Evolutionary conservation across 2,888 invertebrate genomes (phyloP).

Genomic region (Orthosia incerta): DNA sequence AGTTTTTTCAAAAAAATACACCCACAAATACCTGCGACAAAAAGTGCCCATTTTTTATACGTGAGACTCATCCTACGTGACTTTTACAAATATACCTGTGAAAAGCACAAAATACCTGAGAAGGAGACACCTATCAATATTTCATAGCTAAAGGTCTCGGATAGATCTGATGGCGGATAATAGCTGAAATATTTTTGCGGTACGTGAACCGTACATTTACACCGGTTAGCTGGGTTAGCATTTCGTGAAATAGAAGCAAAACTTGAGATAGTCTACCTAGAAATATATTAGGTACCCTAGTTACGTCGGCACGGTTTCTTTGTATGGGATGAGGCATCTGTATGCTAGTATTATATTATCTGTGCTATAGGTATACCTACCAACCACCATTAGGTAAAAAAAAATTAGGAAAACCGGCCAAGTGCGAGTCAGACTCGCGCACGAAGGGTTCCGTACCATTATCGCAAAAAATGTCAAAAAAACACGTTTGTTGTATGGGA

Average conservation of each 20-base stretch:
- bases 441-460: too few species aligned
- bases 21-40: background rate
- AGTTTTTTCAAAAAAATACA: background rate
- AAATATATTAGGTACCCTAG: background rate
- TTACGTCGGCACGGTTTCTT: too few species aligned
- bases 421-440: too few species aligned
- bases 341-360: too few species aligned
- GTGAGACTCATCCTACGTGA: constrained; percentile 41
- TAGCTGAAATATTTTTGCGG: constrained; percentile 30
- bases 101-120: constrained; percentile 21
- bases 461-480: too few species aligned
- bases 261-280: background rate
- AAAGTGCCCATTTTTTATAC: background rate
- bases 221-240: background rate
- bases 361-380: too few species aligned
- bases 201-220: constrained; percentile 2
- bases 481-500: too few species aligned
- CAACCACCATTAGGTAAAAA: too few species aligned
- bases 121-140: constrained; percentile 39
- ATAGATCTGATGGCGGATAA: constrained; percentile 21
- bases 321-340: too few species aligned
- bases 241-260: background rate
- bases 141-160: constrained; percentile 32
- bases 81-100: constrained; percentile 27
- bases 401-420: too few species aligned